These are phyloP conservation scores for Melanotaenia duboulayi DNA, from an alignment of 2,113 vertebrate genomes.

Conservation along the genomic window DNA sequence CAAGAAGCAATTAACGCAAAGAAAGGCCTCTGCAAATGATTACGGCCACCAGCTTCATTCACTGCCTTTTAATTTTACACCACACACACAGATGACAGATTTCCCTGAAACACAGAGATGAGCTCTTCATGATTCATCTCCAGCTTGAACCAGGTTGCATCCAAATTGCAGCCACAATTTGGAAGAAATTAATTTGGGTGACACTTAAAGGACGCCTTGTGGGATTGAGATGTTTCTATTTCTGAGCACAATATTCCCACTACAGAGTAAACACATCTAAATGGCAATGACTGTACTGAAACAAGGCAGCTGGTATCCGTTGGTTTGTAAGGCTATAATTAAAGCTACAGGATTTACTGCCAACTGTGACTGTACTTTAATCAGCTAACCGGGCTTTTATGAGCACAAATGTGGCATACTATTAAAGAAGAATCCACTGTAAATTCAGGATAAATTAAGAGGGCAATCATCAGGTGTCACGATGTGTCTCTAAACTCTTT, in stretches of 20 bases:
- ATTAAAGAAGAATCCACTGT: conserved; percentile 12
- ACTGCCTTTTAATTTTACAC: conserved; percentile 42
- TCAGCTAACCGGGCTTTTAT: conserved; percentile 52
- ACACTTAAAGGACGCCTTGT: conserved; percentile 29
- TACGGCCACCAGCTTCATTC: conserved; percentile 45
- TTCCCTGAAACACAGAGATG: conserved; percentile 31
- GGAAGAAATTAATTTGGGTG: conserved; percentile 38
- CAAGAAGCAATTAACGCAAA: conserved; percentile 61
- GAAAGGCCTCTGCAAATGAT: conserved; percentile 46
- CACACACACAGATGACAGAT: conserved; percentile 31
- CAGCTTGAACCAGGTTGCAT: conserved; percentile 15
- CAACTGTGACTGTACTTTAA: conserved; percentile 55
- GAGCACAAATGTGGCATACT: conserved; percentile 32
- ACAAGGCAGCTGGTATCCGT: conserved; percentile 55
- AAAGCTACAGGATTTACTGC: conserved; percentile 52
- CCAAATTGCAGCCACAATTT: conserved; percentile 25
- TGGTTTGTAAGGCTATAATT: conserved; percentile 58
- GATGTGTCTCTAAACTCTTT: neutral
- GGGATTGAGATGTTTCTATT: conserved; percentile 31
- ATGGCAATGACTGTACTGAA: conserved; percentile 34
- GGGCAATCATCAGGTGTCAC: neutral
- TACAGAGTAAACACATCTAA: conserved; percentile 45
- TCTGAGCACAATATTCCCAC: conserved; percentile 30
- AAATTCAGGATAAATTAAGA: conserved; percentile 1
- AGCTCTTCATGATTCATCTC: conserved; percentile 21